A percentile compares a stretch with the other conserved stretches of the same genome.
Evolutionary conservation across 1,140 invertebrate genomes (phyloP).

Genomic region (Kradibia gibbosae): DNA sequence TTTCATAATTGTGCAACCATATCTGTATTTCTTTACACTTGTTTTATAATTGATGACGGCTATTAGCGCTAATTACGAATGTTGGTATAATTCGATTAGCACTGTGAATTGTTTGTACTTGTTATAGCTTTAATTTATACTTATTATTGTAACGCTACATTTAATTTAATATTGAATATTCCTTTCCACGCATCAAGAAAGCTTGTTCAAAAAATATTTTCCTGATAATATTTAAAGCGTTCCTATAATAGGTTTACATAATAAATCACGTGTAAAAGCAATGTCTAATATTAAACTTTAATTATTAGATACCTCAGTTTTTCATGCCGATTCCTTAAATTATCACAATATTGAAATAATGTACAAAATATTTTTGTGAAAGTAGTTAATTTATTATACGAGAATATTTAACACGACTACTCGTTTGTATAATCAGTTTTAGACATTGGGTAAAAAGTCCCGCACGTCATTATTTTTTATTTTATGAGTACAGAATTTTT

Average conservation of each 20-base stretch:
- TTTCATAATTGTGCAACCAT: neutral
- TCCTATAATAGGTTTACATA: too few relatives aligned
- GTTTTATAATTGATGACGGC: conserved; percentile 26
- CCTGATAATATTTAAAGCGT: too few relatives aligned
- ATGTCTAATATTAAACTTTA: too few relatives aligned
- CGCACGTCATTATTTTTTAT: neutral
- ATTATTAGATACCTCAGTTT: too few relatives aligned
- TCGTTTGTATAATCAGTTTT: neutral
- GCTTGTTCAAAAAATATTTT: too few relatives aligned
- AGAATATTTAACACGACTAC: neutral
- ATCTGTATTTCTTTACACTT: conserved; percentile 7
- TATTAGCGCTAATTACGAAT: conserved; percentile 32
- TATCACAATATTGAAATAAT: too few relatives aligned
- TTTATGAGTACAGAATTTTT: neutral
- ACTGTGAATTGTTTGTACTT: neutral
- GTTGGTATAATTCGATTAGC: neutral
- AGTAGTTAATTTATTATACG: neutral
- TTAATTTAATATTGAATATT: neutral
- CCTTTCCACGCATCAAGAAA: neutral
- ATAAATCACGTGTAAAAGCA: too few relatives aligned
- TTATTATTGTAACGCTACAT: neutral
- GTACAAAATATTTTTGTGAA: neutral
- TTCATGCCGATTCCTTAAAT: too few relatives aligned
- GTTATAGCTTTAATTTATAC: neutral
- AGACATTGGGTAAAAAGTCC: neutral